Evolutionary conservation across 2,113 vertebrate genomes (phyloP).

Genomic region (Myxocyprinus asiaticus): DNA sequence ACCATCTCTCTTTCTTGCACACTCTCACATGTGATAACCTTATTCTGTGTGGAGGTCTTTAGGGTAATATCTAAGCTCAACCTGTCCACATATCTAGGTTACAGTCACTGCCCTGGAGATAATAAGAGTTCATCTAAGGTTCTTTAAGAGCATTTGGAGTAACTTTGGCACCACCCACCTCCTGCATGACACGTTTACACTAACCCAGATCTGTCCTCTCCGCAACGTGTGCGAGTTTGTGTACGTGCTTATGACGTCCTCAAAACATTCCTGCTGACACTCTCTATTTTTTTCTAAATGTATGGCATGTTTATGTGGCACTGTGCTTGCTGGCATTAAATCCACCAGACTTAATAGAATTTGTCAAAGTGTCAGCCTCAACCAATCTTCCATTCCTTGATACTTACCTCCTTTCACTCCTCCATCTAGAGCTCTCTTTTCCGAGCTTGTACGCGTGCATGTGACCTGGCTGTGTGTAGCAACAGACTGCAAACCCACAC

Average conservation of each 20-base stretch:
- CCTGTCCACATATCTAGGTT: slow-evolving; percentile 45
- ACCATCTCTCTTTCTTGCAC: slow-evolving; percentile 20
- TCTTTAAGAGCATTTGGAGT: slow-evolving; percentile 20
- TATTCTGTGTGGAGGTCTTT: slow-evolving; percentile 39
- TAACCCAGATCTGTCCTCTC: slow-evolving; percentile 36
- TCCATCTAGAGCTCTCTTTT: slow-evolving; percentile 6
- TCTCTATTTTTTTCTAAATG: not conserved
- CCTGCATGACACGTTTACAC: not conserved
- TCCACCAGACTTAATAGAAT: not conserved
- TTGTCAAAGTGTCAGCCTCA: not conserved
- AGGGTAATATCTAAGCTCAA: slow-evolving; percentile 39
- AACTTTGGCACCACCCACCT: slow-evolving; percentile 13
- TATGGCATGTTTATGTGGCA: not conserved
- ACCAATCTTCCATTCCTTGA: not conserved
- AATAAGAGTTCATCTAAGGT: slow-evolving; percentile 22
- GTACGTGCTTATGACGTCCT: not conserved
- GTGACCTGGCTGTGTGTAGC: slow-evolving; percentile 13
- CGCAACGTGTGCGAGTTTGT: not conserved
- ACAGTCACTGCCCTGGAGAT: slow-evolving; percentile 30
- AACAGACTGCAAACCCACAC: not conserved
- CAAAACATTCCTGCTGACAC: not conserved
- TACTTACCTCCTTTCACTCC: not conserved
- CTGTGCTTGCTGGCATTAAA: not conserved
- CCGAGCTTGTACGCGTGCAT: not conserved
- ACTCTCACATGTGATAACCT: slow-evolving; percentile 28